Evolutionary conservation across 1,140 invertebrate genomes (phyloP).

Genomic region (Drosophila tropicalis): DNA sequence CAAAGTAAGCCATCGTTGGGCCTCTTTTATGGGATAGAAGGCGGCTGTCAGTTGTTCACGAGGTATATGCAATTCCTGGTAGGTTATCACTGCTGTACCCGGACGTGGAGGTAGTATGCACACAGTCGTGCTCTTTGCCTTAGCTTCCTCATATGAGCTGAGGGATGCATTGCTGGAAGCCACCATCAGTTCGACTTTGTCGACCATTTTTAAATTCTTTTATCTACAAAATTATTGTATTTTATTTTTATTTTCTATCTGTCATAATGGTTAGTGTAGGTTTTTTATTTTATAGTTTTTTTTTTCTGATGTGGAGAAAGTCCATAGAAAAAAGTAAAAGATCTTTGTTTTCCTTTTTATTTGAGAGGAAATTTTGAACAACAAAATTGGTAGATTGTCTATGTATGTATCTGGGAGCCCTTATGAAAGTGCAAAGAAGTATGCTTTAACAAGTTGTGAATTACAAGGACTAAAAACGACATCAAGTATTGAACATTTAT

Average conservation of each 20-base stretch:
- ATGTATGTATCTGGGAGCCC: too few species aligned
- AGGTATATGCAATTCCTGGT: constrained; percentile 61
- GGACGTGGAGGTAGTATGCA: constrained; percentile 70
- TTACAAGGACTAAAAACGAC: too few species aligned
- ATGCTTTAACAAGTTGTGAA: too few species aligned
- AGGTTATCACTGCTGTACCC: constrained; percentile 59
- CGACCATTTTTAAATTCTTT: not conserved
- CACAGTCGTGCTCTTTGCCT: not conserved
- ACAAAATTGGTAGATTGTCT: too few species aligned
- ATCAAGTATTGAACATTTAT: too few species aligned
- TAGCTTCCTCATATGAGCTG: not conserved
- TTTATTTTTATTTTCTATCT: not conserved
- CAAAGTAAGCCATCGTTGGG: constrained; percentile 74
- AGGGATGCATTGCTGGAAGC: not conserved
- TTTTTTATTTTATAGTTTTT: not conserved
- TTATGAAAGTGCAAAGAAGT: too few species aligned
- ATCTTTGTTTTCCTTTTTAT: too few species aligned
- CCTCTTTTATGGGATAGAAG: constrained; percentile 65
- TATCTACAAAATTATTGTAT: not conserved
- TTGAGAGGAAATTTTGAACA: too few species aligned
- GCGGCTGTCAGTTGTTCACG: constrained; percentile 55
- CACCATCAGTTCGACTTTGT: not conserved
- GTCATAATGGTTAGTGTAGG: not conserved
- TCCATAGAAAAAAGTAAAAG: too few species aligned
- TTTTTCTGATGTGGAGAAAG: too few species aligned